Conservation (phyloP, 2,113 vertebrate species). For the Chunga burmeisteri region DNA sequence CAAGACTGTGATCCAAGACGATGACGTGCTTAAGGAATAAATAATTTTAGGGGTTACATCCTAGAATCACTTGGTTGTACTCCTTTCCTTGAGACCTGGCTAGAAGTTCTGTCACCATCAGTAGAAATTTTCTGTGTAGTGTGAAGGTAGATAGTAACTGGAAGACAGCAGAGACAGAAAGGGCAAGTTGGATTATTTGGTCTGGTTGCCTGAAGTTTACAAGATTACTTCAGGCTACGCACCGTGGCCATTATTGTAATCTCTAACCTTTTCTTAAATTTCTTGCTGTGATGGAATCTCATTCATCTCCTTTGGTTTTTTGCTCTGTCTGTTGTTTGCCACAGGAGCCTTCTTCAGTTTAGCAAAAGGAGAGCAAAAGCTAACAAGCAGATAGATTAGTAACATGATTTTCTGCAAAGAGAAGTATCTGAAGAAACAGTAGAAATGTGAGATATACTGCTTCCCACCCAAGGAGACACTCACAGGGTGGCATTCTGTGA, state of each 20-base stretch:
- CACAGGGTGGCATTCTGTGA: neutral
- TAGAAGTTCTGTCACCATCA: neutral
- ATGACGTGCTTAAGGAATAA: neutral
- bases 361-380: neutral
- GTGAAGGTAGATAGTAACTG: neutral
- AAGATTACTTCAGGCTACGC: neutral
- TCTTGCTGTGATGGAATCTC: neutral
- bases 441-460: neutral
- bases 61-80: neutral
- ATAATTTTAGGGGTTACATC: neutral
- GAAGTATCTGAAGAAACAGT: neutral
- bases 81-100: neutral
- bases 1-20: neutral
- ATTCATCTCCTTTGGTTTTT: neutral
- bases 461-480: neutral
- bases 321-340: neutral
- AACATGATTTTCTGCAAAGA: neutral
- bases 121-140: neutral
- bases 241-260: neutral
- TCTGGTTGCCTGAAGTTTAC: neutral
- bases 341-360: neutral
- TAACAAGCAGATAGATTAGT: neutral
- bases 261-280: constrained; percentile 16
- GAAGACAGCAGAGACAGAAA: neutral
- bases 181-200: neutral